Percentiles rank a stretch among this genome's conserved stretches.
These are phyloP conservation scores for Xenotilapia longispinis DNA, from an alignment of 2,113 vertebrate genomes.

Conservation along the genomic window DNA sequence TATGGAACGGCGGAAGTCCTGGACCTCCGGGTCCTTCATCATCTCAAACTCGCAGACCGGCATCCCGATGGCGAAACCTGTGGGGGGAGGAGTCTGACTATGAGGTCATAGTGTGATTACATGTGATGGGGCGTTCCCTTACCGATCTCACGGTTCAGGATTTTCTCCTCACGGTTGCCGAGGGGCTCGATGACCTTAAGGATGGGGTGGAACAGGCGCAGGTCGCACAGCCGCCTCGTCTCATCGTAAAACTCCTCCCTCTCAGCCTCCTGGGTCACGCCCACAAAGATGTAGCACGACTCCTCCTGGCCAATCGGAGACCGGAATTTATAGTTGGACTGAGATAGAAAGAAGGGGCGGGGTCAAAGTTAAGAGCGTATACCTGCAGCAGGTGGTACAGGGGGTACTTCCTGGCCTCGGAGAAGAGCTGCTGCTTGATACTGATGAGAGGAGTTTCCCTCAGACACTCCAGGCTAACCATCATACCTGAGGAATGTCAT, in stretches of 20 bases:
- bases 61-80: constrained; percentile 78
- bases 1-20: constrained; percentile 63
- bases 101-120: neutral
- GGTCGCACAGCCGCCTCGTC: constrained; percentile 71
- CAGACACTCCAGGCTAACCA: constrained; percentile 76
- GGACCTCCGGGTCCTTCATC: constrained; percentile 65
- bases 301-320: constrained; percentile 68
- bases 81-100: neutral
- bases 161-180: constrained; percentile 78
- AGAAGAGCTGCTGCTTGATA: constrained; percentile 77
- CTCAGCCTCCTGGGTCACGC: constrained; percentile 78
- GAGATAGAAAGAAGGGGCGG: rapidly evolving
- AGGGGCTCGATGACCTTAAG: constrained; percentile 77
- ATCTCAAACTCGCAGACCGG: constrained; percentile 71
- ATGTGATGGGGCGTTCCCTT: neutral
- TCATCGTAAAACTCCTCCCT: constrained; percentile 79
- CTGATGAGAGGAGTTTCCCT: constrained; percentile 72
- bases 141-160: constrained; percentile 78
- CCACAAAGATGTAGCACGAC: constrained; percentile 77
- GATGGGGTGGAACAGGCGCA: constrained; percentile 76
- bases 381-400: constrained; percentile 75
- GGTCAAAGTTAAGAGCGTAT: neutral
- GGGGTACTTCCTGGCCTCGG: constrained; percentile 73
- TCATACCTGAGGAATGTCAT: constrained; percentile 49
- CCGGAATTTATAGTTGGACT: neutral